Percentiles rank a stretch among this genome's conserved stretches.
Conservation (phyloP, 2,888 invertebrate genomes). For the Rotaria magnacalcarata region DNA sequence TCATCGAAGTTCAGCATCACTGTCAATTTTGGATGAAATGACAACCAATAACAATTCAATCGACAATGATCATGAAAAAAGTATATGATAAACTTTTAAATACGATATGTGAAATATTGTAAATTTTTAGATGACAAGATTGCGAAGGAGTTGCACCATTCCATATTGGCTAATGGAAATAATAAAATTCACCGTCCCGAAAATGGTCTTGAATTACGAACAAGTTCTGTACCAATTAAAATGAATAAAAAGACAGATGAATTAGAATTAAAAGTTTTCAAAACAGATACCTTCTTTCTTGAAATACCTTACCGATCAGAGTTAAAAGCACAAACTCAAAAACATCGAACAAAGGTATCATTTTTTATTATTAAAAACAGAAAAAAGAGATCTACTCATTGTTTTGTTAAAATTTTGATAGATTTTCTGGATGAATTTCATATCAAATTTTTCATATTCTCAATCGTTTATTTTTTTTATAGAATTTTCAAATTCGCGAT, state of each 20-base stretch:
- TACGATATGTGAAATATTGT: background rate
- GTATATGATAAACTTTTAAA: background rate
- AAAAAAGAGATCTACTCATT: no score
- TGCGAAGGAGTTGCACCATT: background rate
- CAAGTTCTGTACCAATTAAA: background rate
- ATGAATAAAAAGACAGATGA: background rate
- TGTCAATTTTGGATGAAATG: background rate
- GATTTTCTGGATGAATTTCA: no score
- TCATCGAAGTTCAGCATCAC: background rate
- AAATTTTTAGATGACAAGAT: background rate
- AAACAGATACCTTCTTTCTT: background rate
- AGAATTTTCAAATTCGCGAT: slow-evolving; percentile 19
- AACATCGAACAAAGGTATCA: background rate
- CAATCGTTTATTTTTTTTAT: background rate
- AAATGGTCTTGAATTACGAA: background rate
- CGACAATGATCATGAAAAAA: background rate
- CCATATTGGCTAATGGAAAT: background rate
- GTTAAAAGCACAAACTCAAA: background rate
- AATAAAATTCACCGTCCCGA: no score
- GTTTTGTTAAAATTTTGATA: no score
- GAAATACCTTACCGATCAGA: background rate
- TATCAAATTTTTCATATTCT: no score
- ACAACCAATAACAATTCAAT: background rate
- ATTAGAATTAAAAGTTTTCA: background rate
- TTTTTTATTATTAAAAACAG: background rate